Evolutionary conservation across 2,888 invertebrate species (phyloP), one percentile per base, ranked within the genome.

Genomic region (Eurytoma adleriae): DNA sequence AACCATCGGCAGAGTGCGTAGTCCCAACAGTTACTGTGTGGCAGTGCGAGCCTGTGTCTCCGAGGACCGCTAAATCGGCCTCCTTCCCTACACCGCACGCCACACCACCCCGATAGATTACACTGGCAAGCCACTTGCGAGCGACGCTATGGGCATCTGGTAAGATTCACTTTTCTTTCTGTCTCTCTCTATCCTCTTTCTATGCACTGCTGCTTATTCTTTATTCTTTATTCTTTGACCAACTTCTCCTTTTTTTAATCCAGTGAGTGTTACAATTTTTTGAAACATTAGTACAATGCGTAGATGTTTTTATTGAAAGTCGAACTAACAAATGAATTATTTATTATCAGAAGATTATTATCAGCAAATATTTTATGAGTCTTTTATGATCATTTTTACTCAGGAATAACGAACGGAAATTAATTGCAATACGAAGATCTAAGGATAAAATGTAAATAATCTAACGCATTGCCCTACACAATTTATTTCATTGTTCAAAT

Each of bases 11-110:
- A 90, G 90, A 88, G 87, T 89, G 87, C 89, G 87, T 89, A 89
- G 89, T 88, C 89, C 90, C 90, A 89, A 90, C 89, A 87, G 89
- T 90, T 86, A 90, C 89, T 86, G 90, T 90, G 88, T 90, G 89
- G 89, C 90, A 90, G 90, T 90, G 89, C 89, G 90, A 89, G 87
- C 90, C 90, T 88, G 89, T 89, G 86, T 89, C 90, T 90, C 90
- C 90, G 90, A 90, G 89, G 90, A 89, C 89, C 90, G 89, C 87
- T 90, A 90, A 90, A 84, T 88, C 90, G 90, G 89, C 88, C 89
- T 89, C 90, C 88, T 89, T 89, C 86, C 88, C 90, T 88, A 88
- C 89, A 89, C 89, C 90, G 89, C 89, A 90, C 89, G 88, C 87
- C 87, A 89, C 87, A 89, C 88, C 79, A 88, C 89, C 90, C 88